phyloP scores from a whole-genome alignment of 2,113 vertebrate species.

The Paratilapia polleni region DNA sequence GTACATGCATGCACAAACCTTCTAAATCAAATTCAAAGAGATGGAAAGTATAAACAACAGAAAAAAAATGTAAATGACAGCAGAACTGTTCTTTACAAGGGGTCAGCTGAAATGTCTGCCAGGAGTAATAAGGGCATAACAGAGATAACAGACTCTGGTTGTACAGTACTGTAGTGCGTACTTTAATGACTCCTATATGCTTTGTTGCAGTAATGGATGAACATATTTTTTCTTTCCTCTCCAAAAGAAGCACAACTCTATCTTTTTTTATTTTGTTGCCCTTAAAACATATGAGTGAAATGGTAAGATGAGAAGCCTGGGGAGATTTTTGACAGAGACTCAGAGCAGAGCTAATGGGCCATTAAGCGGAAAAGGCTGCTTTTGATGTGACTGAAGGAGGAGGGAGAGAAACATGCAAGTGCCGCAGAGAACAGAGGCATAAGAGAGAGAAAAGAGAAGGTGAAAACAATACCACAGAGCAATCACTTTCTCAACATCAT shows the following conservation, averaged over 20 bases:
- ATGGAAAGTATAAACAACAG: neutral
- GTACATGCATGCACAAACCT: neutral
- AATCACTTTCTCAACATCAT: conserved; percentile 54
- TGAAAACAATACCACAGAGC: conserved; percentile 52
- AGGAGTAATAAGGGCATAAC: neutral
- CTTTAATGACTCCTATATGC: conserved; percentile 15
- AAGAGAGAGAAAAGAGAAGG: neutral
- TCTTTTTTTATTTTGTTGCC: conserved; percentile 29
- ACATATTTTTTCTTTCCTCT: neutral
- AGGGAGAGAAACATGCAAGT: conserved; percentile 31
- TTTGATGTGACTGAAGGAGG: conserved; percentile 59
- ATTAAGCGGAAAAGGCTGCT: conserved; percentile 56
- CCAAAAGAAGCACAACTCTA: neutral
- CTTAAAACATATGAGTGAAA: conserved; percentile 38
- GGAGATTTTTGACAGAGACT: conserved; percentile 52
- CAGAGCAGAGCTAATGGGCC: conserved; percentile 64
- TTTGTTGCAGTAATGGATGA: neutral
- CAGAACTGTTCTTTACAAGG: neutral
- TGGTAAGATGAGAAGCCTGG: conserved; percentile 36
- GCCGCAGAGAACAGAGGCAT: conserved; percentile 20
- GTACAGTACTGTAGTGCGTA: neutral
- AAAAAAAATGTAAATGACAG: neutral
- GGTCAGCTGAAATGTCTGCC: neutral
- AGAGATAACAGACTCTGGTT: neutral
- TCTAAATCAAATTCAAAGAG: neutral